Evolutionary conservation across 1,140 invertebrate genomes (phyloP).

Genomic region (Bombus turneri): DNA sequence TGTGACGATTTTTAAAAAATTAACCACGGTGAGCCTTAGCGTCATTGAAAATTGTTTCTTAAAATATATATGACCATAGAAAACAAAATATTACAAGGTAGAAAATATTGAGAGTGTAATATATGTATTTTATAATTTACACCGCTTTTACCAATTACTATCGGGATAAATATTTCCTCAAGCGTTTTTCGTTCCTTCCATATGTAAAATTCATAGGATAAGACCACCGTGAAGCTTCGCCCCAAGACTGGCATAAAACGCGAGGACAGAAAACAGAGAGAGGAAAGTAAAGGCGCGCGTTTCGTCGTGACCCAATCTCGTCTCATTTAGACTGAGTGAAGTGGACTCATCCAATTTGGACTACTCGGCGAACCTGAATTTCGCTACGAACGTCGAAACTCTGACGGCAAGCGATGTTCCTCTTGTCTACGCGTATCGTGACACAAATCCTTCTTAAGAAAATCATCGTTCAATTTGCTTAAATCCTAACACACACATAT

Average conservation of each 20-base stretch:
- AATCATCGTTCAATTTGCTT: neutral
- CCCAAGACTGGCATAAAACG: neutral
- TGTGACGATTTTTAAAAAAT: too few relatives aligned
- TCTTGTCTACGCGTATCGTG: neutral
- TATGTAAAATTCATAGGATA: neutral
- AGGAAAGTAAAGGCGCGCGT: constrained; percentile 9
- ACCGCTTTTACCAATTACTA: neutral
- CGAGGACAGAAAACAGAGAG: neutral
- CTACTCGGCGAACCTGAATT: constrained; percentile 21
- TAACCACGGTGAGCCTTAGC: neutral
- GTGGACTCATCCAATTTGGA: constrained; percentile 36
- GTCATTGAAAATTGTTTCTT: neutral
- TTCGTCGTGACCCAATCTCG: constrained; percentile 32
- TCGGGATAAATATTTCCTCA: neutral
- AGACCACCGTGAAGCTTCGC: neutral
- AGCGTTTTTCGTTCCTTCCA: too few relatives aligned
- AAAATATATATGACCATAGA: neutral
- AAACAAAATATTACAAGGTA: neutral
- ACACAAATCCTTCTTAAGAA: neutral
- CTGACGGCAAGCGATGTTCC: neutral
- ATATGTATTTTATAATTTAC: neutral
- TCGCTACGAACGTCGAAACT: neutral
- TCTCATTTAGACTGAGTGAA: constrained; percentile 24
- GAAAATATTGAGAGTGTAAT: neutral
- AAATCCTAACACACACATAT: neutral